phyloP scores from a whole-genome alignment of 2,113 vertebrate genomes.

The Callaeas wilsoni region DNA sequence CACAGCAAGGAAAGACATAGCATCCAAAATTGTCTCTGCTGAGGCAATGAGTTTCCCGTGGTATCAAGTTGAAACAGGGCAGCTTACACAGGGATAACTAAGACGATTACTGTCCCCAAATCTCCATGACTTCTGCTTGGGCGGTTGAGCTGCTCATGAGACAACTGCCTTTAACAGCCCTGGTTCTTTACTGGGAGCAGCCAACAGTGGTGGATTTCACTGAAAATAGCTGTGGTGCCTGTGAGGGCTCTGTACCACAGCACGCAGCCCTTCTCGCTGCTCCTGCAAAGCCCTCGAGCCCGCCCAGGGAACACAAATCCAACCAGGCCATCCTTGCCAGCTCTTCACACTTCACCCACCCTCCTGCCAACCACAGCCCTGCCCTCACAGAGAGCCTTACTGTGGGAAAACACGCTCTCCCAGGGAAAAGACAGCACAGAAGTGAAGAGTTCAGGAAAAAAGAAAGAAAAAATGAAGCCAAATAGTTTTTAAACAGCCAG shows the following conservation, averaged over 20 bases:
- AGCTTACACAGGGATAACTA: background rate
- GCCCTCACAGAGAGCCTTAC: background rate
- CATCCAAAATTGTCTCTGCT: background rate
- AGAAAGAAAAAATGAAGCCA: background rate
- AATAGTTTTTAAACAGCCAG: background rate
- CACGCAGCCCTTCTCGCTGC: background rate
- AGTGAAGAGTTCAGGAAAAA: background rate
- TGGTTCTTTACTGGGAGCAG: background rate
- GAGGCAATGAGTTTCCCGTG: background rate
- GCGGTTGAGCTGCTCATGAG: background rate
- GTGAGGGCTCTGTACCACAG: background rate
- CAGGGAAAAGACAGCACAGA: background rate
- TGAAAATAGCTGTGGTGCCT: background rate
- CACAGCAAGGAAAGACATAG: background rate
- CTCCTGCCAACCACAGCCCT: background rate
- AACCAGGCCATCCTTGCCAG: background rate
- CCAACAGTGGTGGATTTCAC: background rate
- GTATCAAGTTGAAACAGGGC: background rate
- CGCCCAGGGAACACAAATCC: accelerated
- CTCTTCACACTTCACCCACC: background rate
- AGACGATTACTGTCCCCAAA: background rate
- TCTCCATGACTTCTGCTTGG: background rate
- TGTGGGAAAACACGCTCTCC: background rate
- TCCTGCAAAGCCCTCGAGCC: background rate
- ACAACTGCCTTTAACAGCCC: background rate